Base-by-base conservation (phyloP, 1,140 invertebrate species). In the Wasmannia auropunctata region DNA sequence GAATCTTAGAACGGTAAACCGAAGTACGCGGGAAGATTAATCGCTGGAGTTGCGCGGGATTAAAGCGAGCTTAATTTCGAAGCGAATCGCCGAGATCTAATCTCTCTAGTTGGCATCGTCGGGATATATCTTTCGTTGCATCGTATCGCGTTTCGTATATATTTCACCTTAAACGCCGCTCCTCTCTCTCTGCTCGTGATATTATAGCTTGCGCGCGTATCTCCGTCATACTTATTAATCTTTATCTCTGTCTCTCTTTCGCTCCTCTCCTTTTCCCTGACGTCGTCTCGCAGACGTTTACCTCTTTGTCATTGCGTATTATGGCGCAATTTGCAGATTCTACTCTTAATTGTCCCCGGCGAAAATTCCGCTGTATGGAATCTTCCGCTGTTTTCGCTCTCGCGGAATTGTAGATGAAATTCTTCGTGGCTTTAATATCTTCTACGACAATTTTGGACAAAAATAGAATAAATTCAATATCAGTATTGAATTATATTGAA, bases 21-120 rank as follows among this genome's bases (percentile, higher is more conserved):
- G 69, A 88, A 88, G 87, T 88, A 76, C 63, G 56, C 75, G n/a
- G 31, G 25, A 88, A 84, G 86, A 84, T 88, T 87, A 88, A 84
- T 72, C 43, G 70, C 25, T 43, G 83, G 83, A 88, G 79, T 88
- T 85, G 83, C 54, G 69, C 80, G 11, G 86, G 87, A 88, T 88
- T 88, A 88, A 69, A 46, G 62, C 80, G 56, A 72, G 87, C 76
- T 87, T 85, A 77, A 63, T 83, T 77, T 37, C 54, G 69, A 70
- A 87, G 54, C 87, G 72, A 88, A 88, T 88, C 65, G 86, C 86
- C 65, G 86, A 69, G 37, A 54, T 63, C 74, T 88, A 88, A 88
- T 88, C 86, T 88, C 86, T 88, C 72, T 88, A 88, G 84, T 88
- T 88, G 84, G 86, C 86, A 88, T 88, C 72, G 46, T 7, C 54